Evolutionary conservation across 2,113 vertebrate species (phyloP).

Genomic region (Scatophagus argus): DNA sequence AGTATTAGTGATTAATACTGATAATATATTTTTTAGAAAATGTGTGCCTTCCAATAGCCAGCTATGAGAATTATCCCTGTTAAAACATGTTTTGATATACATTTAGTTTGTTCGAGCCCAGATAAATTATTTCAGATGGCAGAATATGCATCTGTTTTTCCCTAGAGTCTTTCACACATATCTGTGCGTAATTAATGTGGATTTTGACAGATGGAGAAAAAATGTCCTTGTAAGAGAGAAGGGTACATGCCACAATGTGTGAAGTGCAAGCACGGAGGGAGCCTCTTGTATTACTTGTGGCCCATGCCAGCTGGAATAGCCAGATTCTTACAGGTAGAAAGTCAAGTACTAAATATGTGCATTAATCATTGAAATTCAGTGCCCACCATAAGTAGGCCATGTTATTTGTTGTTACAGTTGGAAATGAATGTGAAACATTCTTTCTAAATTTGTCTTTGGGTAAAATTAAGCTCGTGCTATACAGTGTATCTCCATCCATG

Average conservation of each 20-base stretch:
- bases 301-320: slow-evolving; percentile 81
- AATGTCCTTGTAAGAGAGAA: slow-evolving; percentile 81
- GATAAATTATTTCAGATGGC: slow-evolving; percentile 81
- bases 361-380: slow-evolving; percentile 61
- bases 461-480: slow-evolving; percentile 51
- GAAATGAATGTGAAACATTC: slow-evolving; percentile 60
- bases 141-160: slow-evolving; percentile 83
- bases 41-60: slow-evolving; percentile 33
- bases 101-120: slow-evolving; percentile 71
- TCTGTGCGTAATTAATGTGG: slow-evolving; percentile 85
- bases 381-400: slow-evolving; percentile 54
- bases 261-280: slow-evolving; percentile 82
- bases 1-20: slow-evolving; percentile 29
- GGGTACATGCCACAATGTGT: slow-evolving; percentile 85
- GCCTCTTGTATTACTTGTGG: slow-evolving; percentile 77
- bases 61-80: slow-evolving; percentile 46
- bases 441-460: slow-evolving; percentile 62
- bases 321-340: slow-evolving; percentile 83
- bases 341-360: slow-evolving; percentile 58
- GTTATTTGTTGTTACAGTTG: slow-evolving; percentile 47
- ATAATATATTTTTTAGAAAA: slow-evolving; percentile 45
- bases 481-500: slow-evolving; percentile 53
- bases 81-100: slow-evolving; percentile 72
- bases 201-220: slow-evolving; percentile 84
- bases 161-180: slow-evolving; percentile 82